Percentiles rank a stretch among this genome's conserved stretches.
Conservation (phyloP, 1,140 invertebrate species). For the Dendrolimus punctatus region DNA sequence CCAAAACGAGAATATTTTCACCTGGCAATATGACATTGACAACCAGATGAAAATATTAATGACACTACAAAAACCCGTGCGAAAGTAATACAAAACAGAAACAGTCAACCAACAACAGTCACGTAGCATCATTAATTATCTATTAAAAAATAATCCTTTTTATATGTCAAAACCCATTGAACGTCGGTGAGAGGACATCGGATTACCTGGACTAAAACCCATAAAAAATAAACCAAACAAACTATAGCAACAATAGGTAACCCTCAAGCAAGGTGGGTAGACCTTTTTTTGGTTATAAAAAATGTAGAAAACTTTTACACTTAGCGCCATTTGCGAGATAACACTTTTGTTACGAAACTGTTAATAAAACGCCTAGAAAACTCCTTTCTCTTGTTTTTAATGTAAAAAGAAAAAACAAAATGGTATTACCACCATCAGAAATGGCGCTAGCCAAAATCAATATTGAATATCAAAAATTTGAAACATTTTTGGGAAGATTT, state of each 20-base stretch:
- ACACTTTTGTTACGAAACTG: too few species aligned
- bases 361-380: too few species aligned
- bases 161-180: conserved; percentile 62
- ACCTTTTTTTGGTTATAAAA: conserved; percentile 18
- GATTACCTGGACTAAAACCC: conserved; percentile 60
- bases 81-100: not conserved
- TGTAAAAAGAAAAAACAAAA: too few species aligned
- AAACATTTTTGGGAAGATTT: too few species aligned
- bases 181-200: conserved; percentile 43
- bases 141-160: conserved; percentile 67
- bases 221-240: conserved; percentile 59
- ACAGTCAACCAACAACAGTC: conserved; percentile 19
- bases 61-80: not conserved
- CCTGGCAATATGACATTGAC: too few species aligned
- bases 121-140: conserved; percentile 60
- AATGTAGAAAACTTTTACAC: conserved; percentile 1
- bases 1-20: too few species aligned
- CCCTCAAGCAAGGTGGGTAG: conserved; percentile 32
- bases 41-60: not conserved
- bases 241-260: conserved; percentile 40
- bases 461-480: too few species aligned
- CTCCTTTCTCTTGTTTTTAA: too few species aligned
- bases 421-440: too few species aligned
- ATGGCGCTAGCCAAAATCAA: too few species aligned
- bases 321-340: too few species aligned